Evolutionary conservation across 2,113 vertebrate genomes (phyloP), one percentile per base, ranked within the genome.

Genomic region (Rhinichthys klamathensis): DNA sequence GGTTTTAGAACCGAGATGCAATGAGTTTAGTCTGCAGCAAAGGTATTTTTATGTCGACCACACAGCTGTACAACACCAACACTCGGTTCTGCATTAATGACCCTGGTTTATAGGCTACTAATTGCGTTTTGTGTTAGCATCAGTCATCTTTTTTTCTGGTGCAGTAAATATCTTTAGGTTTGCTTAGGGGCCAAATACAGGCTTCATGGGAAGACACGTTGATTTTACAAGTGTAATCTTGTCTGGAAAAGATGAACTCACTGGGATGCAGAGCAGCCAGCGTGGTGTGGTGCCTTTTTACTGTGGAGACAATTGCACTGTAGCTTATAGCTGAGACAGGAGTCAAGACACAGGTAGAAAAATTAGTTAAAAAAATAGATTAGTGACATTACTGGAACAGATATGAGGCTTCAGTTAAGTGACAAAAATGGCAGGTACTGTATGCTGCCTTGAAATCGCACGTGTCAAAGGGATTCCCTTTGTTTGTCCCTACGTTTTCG

Each of bases 231-330:
- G 65, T 69, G 86, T 83, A 49, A 80, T 82, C 65, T 56, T 63
- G 32, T 70, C 77, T 93, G 54, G 54, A 56, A 21, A 56, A 56
- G 18, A 23, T 56, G 18, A 87, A 86, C 90, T 93, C 90, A 93
- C 87, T 35, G 73, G 46, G 86, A 77, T 15, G 83, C 88, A 21
- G 63, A 63, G 12, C 69, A 90, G 88, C 88, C 90, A 90, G n/a
- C n/a, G n/a, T n/a, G n/a, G n/a, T n/a, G 87, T 60, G 89, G 87
- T 85, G 84, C 80, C 84, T 80, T 89, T 91, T 93, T 92, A 93
- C 84, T 84, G 84, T 89, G 49, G 85, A 88, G 80, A 87, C 90
- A 91, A 92, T 91, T 91, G 91, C 87, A 85, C 91, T 90, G 90
- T 90, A 84, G 91, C 90, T 91, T 89, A 41, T 9, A 91, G 78